Evolutionary conservation across 2,797 vertebrate species (phyloP).

Genomic region (Myoxocephalus aenaeus): DNA sequence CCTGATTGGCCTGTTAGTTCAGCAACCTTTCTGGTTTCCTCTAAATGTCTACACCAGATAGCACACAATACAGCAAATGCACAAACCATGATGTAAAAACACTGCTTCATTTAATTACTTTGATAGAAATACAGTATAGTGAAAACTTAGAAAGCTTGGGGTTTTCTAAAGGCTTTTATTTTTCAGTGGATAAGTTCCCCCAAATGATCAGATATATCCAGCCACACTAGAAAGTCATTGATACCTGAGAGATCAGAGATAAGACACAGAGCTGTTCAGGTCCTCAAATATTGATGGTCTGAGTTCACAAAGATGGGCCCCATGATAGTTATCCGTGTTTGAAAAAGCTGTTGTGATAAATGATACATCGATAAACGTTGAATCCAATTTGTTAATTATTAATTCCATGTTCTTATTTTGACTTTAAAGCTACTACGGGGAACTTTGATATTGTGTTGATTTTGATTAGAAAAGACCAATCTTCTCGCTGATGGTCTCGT

Average conservation of each 20-base stretch:
- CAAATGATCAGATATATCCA: too few species aligned
- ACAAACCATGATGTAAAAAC: neutral
- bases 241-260: neutral
- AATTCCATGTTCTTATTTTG: neutral
- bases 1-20: neutral
- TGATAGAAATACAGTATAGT: neutral
- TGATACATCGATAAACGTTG: neutral
- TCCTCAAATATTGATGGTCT: neutral
- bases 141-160: neutral
- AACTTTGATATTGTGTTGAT: too few species aligned
- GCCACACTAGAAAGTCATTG: neutral
- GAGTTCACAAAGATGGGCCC: too few species aligned
- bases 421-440: neutral
- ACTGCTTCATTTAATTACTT: slow-evolving; percentile 14
- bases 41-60: neutral
- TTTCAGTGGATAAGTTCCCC: too few species aligned
- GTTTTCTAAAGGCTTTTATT: neutral
- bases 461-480: too few species aligned
- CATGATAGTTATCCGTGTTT: neutral
- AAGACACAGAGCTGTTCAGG: neutral
- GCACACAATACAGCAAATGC: neutral
- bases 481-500: too few species aligned
- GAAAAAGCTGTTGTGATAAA: neutral
- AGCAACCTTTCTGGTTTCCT: neutral
- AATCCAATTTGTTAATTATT: neutral